Conservation (phyloP, 30 jellyfish, hydroid and myxozoan genomes). For the Sanderia malayensis region DNA sequence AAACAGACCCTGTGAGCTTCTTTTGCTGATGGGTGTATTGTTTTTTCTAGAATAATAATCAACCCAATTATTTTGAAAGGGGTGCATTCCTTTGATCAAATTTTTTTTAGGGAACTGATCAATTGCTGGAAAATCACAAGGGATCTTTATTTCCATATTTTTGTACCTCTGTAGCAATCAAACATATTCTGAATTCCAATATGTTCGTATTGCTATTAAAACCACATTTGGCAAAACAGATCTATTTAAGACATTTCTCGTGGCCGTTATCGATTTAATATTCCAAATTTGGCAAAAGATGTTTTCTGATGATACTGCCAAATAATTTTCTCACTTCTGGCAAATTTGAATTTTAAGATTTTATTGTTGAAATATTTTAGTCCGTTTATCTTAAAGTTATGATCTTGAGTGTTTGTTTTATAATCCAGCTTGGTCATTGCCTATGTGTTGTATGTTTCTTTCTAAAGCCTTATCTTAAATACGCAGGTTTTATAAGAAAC, state of each 20-base stretch:
- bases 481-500: background rate
- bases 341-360: background rate
- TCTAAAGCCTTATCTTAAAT: constrained; percentile 1
- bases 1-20: too few relatives aligned
- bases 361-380: background rate
- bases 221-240: too few relatives aligned
- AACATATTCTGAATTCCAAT: too few relatives aligned
- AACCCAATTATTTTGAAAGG: background rate
- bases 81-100: background rate
- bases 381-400: constrained; percentile 1
- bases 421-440: background rate
- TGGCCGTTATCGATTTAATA: background rate
- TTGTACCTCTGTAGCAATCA: too few relatives aligned
- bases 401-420: background rate
- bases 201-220: too few relatives aligned
- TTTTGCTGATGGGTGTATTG: too few relatives aligned
- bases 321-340: background rate
- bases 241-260: background rate
- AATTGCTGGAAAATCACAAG: too few relatives aligned
- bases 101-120: too few relatives aligned
- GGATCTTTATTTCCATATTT: too few relatives aligned
- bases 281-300: background rate
- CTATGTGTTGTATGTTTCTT: background rate
- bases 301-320: background rate
- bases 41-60: background rate